phyloP scores from a whole-genome alignment of 2,888 invertebrate genomes.

The Acronicta alni region DNA sequence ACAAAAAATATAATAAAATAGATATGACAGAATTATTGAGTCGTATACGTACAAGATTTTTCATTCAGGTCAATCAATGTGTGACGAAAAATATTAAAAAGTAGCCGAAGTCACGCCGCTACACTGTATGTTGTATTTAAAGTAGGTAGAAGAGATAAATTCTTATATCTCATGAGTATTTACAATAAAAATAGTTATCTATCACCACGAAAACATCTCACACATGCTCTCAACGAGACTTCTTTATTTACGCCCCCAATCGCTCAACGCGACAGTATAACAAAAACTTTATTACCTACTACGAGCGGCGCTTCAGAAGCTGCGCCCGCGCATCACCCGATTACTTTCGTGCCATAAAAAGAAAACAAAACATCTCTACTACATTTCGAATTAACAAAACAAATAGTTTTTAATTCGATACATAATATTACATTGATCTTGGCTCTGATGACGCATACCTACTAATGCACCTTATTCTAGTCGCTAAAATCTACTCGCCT shows the following conservation, averaged over 20 bases:
- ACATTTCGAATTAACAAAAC: conserved; percentile 10
- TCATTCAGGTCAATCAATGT: conserved; percentile 44
- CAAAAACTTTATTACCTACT: conserved; percentile 58
- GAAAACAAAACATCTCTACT: conserved; percentile 23
- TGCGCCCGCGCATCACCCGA: conserved; percentile 55
- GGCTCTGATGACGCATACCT: conserved; percentile 47
- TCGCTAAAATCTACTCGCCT: conserved; percentile 65
- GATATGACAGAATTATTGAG: conserved; percentile 32
- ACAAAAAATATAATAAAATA: conserved; percentile 40
- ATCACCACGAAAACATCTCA: conserved; percentile 60
- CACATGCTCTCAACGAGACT: conserved; percentile 53
- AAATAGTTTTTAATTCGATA: conserved; percentile 18
- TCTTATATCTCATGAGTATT: conserved; percentile 54
- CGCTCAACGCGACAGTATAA: conserved; percentile 56
- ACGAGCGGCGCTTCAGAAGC: conserved; percentile 53
- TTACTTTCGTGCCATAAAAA: conserved; percentile 27
- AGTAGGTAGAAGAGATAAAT: conserved; percentile 47
- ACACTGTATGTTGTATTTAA: conserved; percentile 49
- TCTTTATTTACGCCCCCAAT: conserved; percentile 58
- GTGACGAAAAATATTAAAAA: conserved; percentile 32
- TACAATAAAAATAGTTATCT: conserved; percentile 63
- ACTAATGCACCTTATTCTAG: conserved; percentile 62
- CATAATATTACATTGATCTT: conserved; percentile 9
- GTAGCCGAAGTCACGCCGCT: conserved; percentile 26
- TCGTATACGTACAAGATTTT: conserved; percentile 41